These are phyloP conservation scores for Schizaphis graminum DNA, from an alignment of 2,888 invertebrate genomes.

Conservation along the genomic window DNA sequence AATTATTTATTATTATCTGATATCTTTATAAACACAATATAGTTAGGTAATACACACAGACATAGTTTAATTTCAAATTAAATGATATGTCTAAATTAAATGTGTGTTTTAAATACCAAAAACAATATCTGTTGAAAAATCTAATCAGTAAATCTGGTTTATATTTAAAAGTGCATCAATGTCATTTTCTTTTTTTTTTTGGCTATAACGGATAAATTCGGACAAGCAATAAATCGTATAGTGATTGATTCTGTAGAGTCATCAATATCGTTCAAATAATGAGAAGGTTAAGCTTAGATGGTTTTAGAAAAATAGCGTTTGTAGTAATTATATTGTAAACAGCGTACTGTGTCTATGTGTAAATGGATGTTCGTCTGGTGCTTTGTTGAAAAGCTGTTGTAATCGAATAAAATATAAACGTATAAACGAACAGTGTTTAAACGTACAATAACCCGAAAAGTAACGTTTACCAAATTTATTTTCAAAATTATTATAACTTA, in stretches of 20 bases:
- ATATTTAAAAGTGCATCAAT: too few relatives aligned
- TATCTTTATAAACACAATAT: too few relatives aligned
- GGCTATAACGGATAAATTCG: too few relatives aligned
- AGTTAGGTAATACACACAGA: neutral
- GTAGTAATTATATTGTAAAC: neutral
- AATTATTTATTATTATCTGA: neutral
- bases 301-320: neutral
- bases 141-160: neutral
- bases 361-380: neutral
- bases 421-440: neutral
- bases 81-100: neutral
- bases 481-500: neutral
- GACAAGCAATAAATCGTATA: too few relatives aligned
- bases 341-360: neutral
- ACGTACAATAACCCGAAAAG: neutral
- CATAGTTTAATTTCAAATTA: neutral
- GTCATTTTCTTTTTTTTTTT: too few relatives aligned
- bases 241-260: too few relatives aligned
- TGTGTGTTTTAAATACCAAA: neutral
- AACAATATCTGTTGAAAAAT: neutral
- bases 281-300: too few relatives aligned
- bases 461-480: neutral
- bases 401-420: constrained; percentile 5
- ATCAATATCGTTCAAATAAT: too few relatives aligned
- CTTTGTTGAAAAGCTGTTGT: neutral